Conservation (phyloP, 2,113 vertebrate genomes). For the Psittacus erithacus region DNA sequence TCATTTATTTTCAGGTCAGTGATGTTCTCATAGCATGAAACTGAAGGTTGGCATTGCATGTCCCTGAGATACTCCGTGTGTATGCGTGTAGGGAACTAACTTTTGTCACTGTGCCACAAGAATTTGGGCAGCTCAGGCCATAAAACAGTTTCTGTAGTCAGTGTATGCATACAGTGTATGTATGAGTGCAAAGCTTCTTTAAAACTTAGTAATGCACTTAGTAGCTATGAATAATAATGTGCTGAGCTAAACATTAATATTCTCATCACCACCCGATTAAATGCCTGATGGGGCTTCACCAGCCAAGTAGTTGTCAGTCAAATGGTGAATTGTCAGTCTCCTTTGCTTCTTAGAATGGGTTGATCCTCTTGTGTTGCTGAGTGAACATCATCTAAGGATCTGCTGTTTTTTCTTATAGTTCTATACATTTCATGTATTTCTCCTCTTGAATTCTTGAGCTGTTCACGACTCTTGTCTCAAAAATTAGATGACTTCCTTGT, state of each 20-base stretch:
- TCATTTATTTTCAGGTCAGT: not conserved
- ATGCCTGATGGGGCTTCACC: not conserved
- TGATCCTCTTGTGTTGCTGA: not conserved
- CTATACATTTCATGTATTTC: not conserved
- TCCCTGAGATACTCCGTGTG: no score
- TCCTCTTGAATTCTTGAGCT: not conserved
- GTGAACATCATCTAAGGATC: not conserved
- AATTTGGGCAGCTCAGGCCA: not conserved
- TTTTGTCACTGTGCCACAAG: accelerated
- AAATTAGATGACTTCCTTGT: not conserved
- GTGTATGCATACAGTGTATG: not conserved
- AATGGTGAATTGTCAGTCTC: not conserved
- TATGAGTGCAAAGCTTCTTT: not conserved
- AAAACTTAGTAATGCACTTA: not conserved
- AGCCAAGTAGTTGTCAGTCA: not conserved
- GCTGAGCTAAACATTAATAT: not conserved
- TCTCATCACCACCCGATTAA: not conserved
- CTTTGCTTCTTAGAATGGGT: not conserved
- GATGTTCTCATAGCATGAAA: not conserved
- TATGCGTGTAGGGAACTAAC: not conserved
- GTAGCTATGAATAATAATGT: not conserved
- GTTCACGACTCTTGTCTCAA: not conserved
- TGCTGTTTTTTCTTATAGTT: not conserved
- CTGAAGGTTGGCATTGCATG: not conserved
- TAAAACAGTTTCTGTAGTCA: not conserved